Conservation (phyloP, 2,888 invertebrate genomes). For the Drepana falcataria region DNA sequence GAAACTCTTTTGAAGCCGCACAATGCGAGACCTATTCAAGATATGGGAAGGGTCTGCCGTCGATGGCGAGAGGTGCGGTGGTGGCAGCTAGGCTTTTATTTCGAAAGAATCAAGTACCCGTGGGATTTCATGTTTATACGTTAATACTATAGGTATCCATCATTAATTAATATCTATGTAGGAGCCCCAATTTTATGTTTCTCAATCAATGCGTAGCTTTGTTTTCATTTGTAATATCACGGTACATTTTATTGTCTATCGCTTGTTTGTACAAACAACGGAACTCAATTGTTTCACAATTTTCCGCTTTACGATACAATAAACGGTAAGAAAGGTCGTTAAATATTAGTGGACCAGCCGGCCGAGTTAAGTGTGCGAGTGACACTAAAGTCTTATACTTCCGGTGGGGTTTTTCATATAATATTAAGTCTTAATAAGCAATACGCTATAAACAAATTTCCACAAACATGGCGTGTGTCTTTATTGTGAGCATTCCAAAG, state of each 20-base stretch:
- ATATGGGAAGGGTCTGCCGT: no score
- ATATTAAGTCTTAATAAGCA: background rate
- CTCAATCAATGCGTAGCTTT: background rate
- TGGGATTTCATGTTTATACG: no score
- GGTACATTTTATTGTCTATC: slow-evolving; percentile 2
- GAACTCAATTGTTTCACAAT: slow-evolving; percentile 43
- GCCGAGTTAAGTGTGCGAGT: background rate
- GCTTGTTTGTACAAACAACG: slow-evolving; percentile 17
- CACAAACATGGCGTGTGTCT: slow-evolving; percentile 72
- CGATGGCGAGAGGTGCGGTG: no score
- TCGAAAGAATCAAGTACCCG: no score
- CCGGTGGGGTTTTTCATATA: background rate
- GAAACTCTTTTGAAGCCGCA: no score
- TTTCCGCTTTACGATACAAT: slow-evolving; percentile 23
- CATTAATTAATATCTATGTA: no score
- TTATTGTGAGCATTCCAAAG: slow-evolving; percentile 78
- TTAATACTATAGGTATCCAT: no score
- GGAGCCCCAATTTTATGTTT: no score
- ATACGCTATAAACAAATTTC: background rate
- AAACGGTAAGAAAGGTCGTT: slow-evolving; percentile 27
- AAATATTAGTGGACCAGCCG: slow-evolving; percentile 13
- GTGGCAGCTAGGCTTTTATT: no score
- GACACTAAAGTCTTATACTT: background rate
- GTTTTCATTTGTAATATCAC: background rate
- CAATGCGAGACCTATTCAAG: no score